A percentile compares a stretch with the other conserved stretches of the same genome.
Evolutionary conservation across 1,140 invertebrate genomes (phyloP).

Genomic region (Drosophila tani): DNA sequence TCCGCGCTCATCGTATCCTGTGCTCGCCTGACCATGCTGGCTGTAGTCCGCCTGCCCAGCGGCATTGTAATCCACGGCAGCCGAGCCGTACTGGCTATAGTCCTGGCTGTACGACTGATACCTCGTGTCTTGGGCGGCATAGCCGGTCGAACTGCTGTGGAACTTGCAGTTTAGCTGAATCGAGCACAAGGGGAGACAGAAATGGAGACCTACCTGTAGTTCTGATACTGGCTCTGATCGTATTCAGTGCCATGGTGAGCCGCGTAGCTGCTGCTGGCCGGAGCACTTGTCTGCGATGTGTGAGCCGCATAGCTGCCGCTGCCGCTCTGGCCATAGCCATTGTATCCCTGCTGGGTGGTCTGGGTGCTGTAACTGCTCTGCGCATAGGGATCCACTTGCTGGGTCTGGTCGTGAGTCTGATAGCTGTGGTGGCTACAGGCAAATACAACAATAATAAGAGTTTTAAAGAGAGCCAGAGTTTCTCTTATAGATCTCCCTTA

Average conservation of each 20-base stretch:
- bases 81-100: constrained; percentile 80
- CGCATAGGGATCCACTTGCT: constrained; percentile 80
- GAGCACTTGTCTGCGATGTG: constrained; percentile 59
- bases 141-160: constrained; percentile 66
- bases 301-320: constrained; percentile 68
- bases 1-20: constrained; percentile 75
- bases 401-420: constrained; percentile 77
- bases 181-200: not conserved
- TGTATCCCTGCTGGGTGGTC: constrained; percentile 71
- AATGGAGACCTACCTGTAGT: constrained; percentile 65
- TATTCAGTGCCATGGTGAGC: constrained; percentile 71
- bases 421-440: constrained; percentile 72
- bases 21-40: constrained; percentile 67
- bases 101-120: constrained; percentile 81
- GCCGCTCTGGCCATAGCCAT: constrained; percentile 77
- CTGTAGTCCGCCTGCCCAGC: constrained; percentile 79
- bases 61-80: constrained; percentile 80
- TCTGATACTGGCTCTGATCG: constrained; percentile 82
- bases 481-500: not conserved
- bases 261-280: constrained; percentile 72
- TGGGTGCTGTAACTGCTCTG: constrained; percentile 72
- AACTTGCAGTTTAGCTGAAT: not conserved
- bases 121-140: constrained; percentile 75
- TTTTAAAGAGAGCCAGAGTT: not conserved
- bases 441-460: not conserved